Evolutionary conservation across 1,140 invertebrate species (phyloP), one percentile per base, ranked within the genome.

Genomic region (Aphis craccivora): DNA sequence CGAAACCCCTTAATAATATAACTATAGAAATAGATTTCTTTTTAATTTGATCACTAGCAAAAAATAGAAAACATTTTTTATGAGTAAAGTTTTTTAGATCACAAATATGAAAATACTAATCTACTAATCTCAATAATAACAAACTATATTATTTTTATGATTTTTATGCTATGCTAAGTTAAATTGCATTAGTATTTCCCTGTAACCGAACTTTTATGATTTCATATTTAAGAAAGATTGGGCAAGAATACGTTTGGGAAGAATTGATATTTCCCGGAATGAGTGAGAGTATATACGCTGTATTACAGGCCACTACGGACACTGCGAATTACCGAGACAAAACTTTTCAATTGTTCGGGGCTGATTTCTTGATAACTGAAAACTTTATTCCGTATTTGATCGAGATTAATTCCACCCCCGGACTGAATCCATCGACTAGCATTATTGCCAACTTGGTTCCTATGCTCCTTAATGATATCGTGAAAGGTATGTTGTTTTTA

Each of bases 351-450:
- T 95, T 99, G 11, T 99, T 98, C 94, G 98, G 98, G 83, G 98
- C 98, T 5, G 98, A 99, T 95, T 99, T 99, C 95, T 98, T 99
- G 97, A 94, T 97, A 23, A 97, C 97, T 93, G 98, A 98, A 94
- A 98, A 99, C 95, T 98, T 98, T 94, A 97, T 97, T 90, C 98
- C 98, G 0, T 99, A 98, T 98, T 95, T 99, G 0, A 98, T 99
- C 94, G 98, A 99, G 95, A 99, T 99, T 94, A 99, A 99, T 95
- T 98, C 98, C 22, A 98, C 98, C 95, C 98, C 98, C 0, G 98
- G 98, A 94, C 97, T 99, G 96, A 98, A 98, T 55, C 96, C 97
- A 22, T 98, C 97, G 2, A 99, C 98, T 0, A 97, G 97, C 94
- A 98, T 99, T 1, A 99, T 98, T 0, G 97, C 98, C 0, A 95